These are phyloP conservation scores for Pyrrhosoma nymphula DNA, from an alignment of 2,888 invertebrate genomes.

Conservation along the genomic window DNA sequence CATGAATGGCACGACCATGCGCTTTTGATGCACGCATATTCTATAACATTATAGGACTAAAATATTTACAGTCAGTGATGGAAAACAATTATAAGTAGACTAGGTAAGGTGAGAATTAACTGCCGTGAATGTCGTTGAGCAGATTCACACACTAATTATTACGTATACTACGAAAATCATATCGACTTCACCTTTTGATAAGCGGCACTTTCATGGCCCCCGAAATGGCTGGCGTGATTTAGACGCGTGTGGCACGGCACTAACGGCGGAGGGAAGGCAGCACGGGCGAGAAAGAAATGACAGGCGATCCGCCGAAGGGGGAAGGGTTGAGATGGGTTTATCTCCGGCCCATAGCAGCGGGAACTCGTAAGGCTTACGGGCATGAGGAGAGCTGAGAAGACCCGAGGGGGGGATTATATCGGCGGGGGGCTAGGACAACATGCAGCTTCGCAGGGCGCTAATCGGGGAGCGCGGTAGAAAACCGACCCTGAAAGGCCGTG, in stretches of 20 bases:
- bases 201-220: too few species aligned
- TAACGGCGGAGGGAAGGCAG: not conserved
- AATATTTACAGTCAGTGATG: too few species aligned
- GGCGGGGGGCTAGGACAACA: conserved; percentile 64
- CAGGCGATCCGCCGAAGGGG: not conserved
- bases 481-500: conserved; percentile 4
- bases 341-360: conserved; percentile 21
- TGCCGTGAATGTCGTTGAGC: too few species aligned
- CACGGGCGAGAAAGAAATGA: not conserved
- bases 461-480: conserved; percentile 2
- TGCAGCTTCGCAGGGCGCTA: conserved; percentile 48
- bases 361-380: conserved; percentile 29
- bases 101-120: too few species aligned
- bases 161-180: too few species aligned
- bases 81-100: too few species aligned
- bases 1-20: too few species aligned
- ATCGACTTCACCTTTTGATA: too few species aligned
- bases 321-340: conserved; percentile 41
- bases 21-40: too few species aligned
- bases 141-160: too few species aligned
- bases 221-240: not conserved
- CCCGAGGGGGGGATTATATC: conserved; percentile 51
- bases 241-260: not conserved
- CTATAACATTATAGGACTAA: too few species aligned
- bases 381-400: conserved; percentile 19